phyloP scores from a whole-genome alignment of 1,140 invertebrate species.

The Drosophila insularis region DNA sequence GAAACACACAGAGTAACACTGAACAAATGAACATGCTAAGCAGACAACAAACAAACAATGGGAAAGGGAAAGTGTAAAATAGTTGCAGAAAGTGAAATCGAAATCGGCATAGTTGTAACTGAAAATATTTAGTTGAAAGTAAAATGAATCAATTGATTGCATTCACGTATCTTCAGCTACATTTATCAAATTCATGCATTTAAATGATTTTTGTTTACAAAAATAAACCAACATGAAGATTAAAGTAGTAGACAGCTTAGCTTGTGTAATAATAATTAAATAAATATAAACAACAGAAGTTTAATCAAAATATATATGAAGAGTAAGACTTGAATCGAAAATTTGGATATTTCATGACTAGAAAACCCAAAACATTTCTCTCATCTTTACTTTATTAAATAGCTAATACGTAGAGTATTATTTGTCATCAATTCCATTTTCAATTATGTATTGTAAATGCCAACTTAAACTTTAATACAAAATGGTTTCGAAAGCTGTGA shows the following conservation, averaged over 20 bases:
- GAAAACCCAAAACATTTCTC: no score
- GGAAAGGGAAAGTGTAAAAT: conserved; percentile 8
- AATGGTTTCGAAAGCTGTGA: not conserved
- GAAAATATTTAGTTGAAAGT: not conserved
- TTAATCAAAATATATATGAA: no score
- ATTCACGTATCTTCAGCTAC: not conserved
- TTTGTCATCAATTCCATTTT: not conserved
- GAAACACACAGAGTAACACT: conserved; percentile 38
- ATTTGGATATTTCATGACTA: no score
- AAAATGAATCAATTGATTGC: not conserved
- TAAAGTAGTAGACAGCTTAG: no score
- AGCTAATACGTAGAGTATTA: no score
- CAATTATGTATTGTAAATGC: not conserved
- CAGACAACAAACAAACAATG: conserved; percentile 36
- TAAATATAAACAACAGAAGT: no score
- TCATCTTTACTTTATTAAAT: no score
- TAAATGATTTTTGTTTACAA: conserved; percentile 1
- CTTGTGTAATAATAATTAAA: no score
- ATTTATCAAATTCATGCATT: not conserved
- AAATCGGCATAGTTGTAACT: not conserved
- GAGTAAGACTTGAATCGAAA: no score
- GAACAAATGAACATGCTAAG: conserved; percentile 65
- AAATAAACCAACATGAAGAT: no score
- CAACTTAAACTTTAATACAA: not conserved
- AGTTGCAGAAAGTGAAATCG: not conserved